Evolutionary conservation across 2,113 vertebrate species (phyloP), one percentile per base, ranked within the genome.

Genomic region (Reinhardtius hippoglossoides): DNA sequence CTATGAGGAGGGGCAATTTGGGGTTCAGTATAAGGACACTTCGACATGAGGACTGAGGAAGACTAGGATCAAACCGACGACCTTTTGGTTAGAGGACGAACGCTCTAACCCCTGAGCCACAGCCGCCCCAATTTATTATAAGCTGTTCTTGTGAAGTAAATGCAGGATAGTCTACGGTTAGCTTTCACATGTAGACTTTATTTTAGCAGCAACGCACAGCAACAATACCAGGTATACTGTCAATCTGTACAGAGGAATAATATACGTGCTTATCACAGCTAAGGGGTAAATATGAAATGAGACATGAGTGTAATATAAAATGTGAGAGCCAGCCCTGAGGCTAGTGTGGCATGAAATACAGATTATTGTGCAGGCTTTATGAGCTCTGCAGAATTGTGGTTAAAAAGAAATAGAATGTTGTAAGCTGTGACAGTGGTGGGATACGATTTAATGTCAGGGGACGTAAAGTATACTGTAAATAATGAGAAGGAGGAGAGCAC

Each of bases 251-350:
- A 10, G 1, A 23, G 27, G 27, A 16, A 37, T n/a, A 31, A 23
- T 69, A 48, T 50, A 13, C 12, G 26, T 37, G 12, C 4, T 66
- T 67, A 60, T 54, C 23, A 26, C 6, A 21, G 46, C 13, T 21
- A 14, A 40, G 35, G 16, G n/a, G 40, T 35, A 37, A 58, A 58
- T 1, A 50, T 60, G 16, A 58, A 66, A 67, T 67, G 40, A 58
- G 40, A 55, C 20, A 40, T 71, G 54, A 40, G 8, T 71, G 40
- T 24, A 37, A 56, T 63, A 21, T 62, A 24, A 69, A 57, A 44
- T 23, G 40, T 24, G 59, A 48, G 66, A 31, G 46, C 20, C 7
- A 35, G 24, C n/a, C 48, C 40, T 77, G 50, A 48, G 18, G 24
- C 59, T 42, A 21, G n/a, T 9, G 15, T 57, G 10, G 24, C 24